Evolutionary conservation across 2,113 vertebrate species (phyloP), one percentile per base, ranked within the genome.

Genomic region (Dicerorhinus sumatrensis): DNA sequence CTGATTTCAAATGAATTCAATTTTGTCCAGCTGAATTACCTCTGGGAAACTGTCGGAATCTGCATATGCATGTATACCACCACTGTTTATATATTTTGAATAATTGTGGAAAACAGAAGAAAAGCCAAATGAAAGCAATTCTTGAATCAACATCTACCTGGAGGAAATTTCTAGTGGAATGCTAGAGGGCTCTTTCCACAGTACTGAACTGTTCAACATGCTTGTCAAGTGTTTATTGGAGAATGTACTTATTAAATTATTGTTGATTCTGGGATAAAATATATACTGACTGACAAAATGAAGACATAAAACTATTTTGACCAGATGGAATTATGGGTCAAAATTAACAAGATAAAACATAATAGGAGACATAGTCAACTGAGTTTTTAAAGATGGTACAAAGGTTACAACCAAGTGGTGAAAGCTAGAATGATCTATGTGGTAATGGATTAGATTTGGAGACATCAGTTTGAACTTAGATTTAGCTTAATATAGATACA

Each of bases 191-290:
- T 91, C 18, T 75, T 65, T 83, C n/a, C 17, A 63, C 14, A 89
- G 20, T 39, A 51, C 29, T 77, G 31, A 79, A 36, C 56, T 87
- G 12, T 73, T 95, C 36, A 95, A 27, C 6, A 46, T 84, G n/a
- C 33, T 83, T 93, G 17, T 95, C 77, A 73, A 60, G 70, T 95
- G 67, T 88, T 94, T 95, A 25, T 63, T 80, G 31, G 54, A 91
- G 29, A 84, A 81, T 36, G 54, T 73, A 69, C 58, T 56, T 84
- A 84, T 46, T 48, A 89, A 89, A 73, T 51, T 90, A 58, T 65
- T 96, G 25, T 80, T 88, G 23, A 79, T 58, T 93, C n/a, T 80
- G 20, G 25, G 5, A 67, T 79, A 84, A 70, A 92, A 94, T 42
- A 80, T 77, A 80, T 33, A 84, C n/a, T 96, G 46, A 17, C 33